These are phyloP conservation scores for Xyrauchen texanus DNA, from an alignment of 2,113 vertebrate genomes.

Conservation along the genomic window DNA sequence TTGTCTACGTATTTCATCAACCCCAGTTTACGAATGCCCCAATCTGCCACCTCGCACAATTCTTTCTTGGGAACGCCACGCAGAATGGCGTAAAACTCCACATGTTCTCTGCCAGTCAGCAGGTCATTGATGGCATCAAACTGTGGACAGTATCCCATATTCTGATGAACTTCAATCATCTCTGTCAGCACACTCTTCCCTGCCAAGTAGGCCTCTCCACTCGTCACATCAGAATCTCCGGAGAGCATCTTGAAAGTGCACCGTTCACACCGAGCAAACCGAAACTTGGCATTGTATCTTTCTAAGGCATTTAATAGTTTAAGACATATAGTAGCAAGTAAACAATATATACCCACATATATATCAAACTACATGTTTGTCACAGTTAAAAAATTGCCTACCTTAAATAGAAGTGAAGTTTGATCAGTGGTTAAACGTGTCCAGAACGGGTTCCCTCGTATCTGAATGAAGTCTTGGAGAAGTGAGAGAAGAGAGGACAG, in stretches of 20 bases:
- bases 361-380: no score
- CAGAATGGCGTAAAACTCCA: constrained; percentile 95
- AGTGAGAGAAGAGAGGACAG: no score
- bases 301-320: no score
- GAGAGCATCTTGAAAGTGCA: constrained; percentile 98
- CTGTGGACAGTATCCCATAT: constrained; percentile 98
- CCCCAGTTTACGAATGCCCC: constrained; percentile 94
- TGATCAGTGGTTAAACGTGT: no score
- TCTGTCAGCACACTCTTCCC: constrained; percentile 89
- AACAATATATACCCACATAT: no score
- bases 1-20: constrained; percentile 93
- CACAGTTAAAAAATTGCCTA: no score
- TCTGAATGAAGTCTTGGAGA: no score
- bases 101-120: constrained; percentile 92
- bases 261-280: constrained; percentile 96
- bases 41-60: constrained; percentile 97
- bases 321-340: no score
- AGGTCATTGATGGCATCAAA: constrained; percentile 96
- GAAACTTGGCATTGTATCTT: no score
- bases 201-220: constrained; percentile 91
- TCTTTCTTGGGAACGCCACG: constrained; percentile 95
- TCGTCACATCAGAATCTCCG: constrained; percentile 89
- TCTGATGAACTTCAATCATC: constrained; percentile 94
- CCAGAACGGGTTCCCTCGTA: no score
- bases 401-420: no score